Evolutionary conservation across 2,888 invertebrate genomes (phyloP).

Genomic region (Chaetogeoica ovagalla): DNA sequence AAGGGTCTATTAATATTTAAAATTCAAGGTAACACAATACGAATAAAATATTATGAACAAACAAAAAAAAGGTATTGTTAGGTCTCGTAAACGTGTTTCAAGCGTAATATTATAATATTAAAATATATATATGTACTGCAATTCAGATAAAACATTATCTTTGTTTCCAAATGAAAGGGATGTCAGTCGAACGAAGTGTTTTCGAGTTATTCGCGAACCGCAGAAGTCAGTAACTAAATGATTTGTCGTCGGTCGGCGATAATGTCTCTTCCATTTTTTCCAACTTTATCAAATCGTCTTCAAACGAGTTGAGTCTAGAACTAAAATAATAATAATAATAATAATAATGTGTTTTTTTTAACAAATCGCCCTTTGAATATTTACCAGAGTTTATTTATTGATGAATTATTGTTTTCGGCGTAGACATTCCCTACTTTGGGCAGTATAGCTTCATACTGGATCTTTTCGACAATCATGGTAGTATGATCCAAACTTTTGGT

Average conservation of each 20-base stretch:
- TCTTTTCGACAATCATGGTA: neutral
- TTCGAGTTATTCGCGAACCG: too few relatives aligned
- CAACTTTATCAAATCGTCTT: conserved; percentile 22
- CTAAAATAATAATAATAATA: conserved; percentile 8
- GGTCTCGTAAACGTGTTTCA: neutral
- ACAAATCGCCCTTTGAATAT: neutral
- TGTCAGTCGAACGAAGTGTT: too few relatives aligned
- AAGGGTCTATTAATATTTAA: conserved; percentile 29
- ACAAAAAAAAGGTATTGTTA: neutral
- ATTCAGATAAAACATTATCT: too few relatives aligned
- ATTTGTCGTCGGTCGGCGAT: conserved; percentile 10
- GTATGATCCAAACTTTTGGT: neutral
- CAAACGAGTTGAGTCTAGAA: conserved; percentile 2
- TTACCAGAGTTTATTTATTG: neutral
- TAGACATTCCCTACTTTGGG: neutral
- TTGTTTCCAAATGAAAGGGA: too few relatives aligned
- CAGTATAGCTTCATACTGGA: conserved; percentile 17
- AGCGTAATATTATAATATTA: too few relatives aligned
- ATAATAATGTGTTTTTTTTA: neutral
- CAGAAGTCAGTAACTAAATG: neutral
- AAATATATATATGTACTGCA: too few relatives aligned
- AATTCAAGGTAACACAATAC: neutral
- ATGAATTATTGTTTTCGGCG: neutral
- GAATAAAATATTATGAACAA: neutral
- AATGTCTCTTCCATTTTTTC: conserved; percentile 9